Base-by-base conservation (phyloP, 2,888 invertebrate species). In the Drosophila atripex region DNA sequence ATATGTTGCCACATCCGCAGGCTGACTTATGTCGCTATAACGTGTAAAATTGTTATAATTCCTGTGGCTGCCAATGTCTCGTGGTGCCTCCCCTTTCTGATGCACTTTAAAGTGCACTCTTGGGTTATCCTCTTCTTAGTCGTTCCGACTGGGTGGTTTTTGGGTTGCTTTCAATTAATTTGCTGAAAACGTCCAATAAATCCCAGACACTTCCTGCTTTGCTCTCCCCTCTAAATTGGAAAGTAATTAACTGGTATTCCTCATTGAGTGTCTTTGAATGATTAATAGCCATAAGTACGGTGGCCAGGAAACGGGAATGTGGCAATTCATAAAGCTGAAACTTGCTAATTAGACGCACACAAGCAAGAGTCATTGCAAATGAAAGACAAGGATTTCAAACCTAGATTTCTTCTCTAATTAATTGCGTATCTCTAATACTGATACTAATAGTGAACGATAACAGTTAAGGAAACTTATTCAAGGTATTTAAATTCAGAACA, bases 31-130 rank as follows among this genome's bases (percentile, higher is more conserved):
- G 89, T 75, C 88, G 85, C 88, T 79, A 76, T 89, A 75, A 88
- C 90, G 90, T 90, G 90, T 88, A 89, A 90, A 89, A 76, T 88
- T 87, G 88, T 78, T 87, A 90, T 90, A 89, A 85, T 83, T 90
- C 88, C 80, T 90, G 90, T 53, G 90, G 90, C 89, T 87, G 75
- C 73, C 75, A 83, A 52, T 65, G 72, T 69, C 52, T 47, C 60
- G 11, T 52, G 32, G 38, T 30, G 38, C 52, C 59, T 32, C 38
- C 41, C 59, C 32, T 43, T 47, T 8, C 14, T 5, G 41, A 12
- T 56, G 66, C 54, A 60, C 64, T 88, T 83, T 65, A 71, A 83
- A 71, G 52, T 74, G 77, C 71, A 71, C 45, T 38, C 14, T 39
- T 45, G 35, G 18, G n/a, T 54, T 41, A 54, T 47, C 39, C 45